Evolutionary conservation across 2,888 invertebrate genomes (phyloP), one percentile per base, ranked within the genome.

Genomic region (Andrena fulva): DNA sequence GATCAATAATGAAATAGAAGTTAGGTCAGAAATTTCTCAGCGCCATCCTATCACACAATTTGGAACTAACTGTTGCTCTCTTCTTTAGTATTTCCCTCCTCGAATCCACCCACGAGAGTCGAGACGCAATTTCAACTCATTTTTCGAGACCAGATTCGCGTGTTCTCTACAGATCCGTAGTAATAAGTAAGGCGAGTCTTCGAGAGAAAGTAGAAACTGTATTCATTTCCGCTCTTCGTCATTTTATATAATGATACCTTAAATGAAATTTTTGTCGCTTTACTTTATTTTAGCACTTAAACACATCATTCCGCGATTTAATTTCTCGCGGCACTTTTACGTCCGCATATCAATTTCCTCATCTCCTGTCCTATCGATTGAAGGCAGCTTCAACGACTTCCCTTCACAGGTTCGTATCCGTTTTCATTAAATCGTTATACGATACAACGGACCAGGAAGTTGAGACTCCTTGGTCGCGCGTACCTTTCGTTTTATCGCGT

Each of bases 1-100:
- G 90, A 90, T 90, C 90, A 90, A 90, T 90, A 90, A 87, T 86
- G 78, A 79, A 83, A 84, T 83, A 82, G 77, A 75, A 84, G 78
- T 82, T 82, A 76, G 82, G 84, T 63, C 59, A 85, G 86, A 88
- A 83, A 86, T 87, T 87, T 90, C 85, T 85, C 88, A 90, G 90
- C 90, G 90, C 90, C 89, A 90, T 86, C 89, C 66, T 77, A 76
- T 75, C 63, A 81, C 84, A 74, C 80, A 52, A 81, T 56, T 75
- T 71, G 74, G 89, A 81, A 90, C 90, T 88, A 89, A 87, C 89
- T 89, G 85, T 90, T 89, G 86, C 85, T 74, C 54, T 31, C 64
- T 62, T 27, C 64, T 29, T 70, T 66, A 2, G 33, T 29, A 35
- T 59, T 52, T 64, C 31, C 10, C 31, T 7, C 27, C 29, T 48